phyloP scores from a whole-genome alignment of 2,797 vertebrate genomes.

The Tokudaia muenninki region DNA sequence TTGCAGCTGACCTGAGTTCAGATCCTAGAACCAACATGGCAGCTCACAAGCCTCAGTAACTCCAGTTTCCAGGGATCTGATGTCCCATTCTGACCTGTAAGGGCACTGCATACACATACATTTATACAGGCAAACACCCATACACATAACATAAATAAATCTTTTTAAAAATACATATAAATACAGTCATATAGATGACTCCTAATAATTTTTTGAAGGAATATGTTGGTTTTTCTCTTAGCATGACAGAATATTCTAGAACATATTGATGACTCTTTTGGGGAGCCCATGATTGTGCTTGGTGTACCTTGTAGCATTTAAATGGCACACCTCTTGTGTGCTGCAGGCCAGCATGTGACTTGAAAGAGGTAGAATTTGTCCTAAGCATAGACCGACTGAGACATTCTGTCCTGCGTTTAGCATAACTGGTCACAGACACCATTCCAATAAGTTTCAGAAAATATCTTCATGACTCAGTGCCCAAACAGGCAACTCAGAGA shows the following conservation, averaged over 20 bases:
- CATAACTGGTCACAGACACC: slow-evolving; percentile 53
- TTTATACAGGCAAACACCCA: neutral
- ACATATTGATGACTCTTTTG: neutral
- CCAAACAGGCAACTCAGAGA: slow-evolving; percentile 56
- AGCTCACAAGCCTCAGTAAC: neutral
- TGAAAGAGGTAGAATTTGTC: slow-evolving; percentile 45
- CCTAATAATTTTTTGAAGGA: neutral
- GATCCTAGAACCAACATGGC: neutral
- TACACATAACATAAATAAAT: neutral
- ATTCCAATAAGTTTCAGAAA: slow-evolving; percentile 66
- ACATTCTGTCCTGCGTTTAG: slow-evolving; percentile 42
- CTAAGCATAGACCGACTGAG: slow-evolving; percentile 13
- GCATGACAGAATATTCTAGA: neutral
- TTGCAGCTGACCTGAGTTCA: neutral
- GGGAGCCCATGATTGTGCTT: neutral
- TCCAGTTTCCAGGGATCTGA: neutral
- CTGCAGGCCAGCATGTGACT: neutral
- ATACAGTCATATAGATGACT: neutral
- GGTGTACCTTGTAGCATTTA: neutral
- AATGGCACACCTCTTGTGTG: neutral
- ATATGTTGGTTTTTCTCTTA: neutral
- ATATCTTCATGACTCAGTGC: slow-evolving; percentile 69
- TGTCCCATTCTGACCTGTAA: neutral
- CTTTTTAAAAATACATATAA: neutral
- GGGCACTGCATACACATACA: neutral